Evolutionary conservation across 2,797 vertebrate genomes (phyloP).

Genomic region (Selene dorsalis): DNA sequence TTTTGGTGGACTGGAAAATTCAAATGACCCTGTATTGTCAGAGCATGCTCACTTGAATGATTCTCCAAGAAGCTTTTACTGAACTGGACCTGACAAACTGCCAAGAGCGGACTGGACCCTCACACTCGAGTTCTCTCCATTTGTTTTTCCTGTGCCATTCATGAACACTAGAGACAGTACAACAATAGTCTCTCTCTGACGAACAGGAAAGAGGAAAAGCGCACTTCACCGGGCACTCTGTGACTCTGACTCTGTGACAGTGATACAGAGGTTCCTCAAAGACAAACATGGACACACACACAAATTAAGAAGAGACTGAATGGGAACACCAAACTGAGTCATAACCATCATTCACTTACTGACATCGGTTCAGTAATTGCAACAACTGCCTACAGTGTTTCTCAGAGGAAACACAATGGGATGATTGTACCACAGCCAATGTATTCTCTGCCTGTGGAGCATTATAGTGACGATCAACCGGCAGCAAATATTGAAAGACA

Average conservation of each 20-base stretch:
- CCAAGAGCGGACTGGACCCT: neutral
- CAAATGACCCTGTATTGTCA: neutral
- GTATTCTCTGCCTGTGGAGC: constrained; percentile 61
- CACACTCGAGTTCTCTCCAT: constrained; percentile 13
- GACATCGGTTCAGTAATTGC: constrained; percentile 34
- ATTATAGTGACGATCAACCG: constrained; percentile 58
- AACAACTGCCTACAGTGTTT: constrained; percentile 32
- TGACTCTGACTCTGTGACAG: constrained; percentile 33
- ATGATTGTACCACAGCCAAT: constrained; percentile 55
- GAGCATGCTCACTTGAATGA: neutral
- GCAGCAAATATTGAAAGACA: constrained; percentile 71
- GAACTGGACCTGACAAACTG: neutral
- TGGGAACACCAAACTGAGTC: constrained; percentile 31
- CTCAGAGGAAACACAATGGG: constrained; percentile 57
- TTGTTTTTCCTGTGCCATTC: constrained; percentile 36
- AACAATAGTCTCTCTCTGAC: constrained; percentile 64
- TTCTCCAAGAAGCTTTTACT: neutral
- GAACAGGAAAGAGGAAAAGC: constrained; percentile 81
- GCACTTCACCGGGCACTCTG: constrained; percentile 31
- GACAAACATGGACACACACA: constrained; percentile 2
- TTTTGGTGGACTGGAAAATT: neutral
- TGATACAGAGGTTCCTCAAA: neutral
- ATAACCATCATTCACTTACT: constrained; percentile 14
- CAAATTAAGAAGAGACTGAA: neutral
- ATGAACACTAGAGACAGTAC: constrained; percentile 14